Base-by-base conservation (phyloP, 1,140 invertebrate genomes). In the Drosophila sproati region DNA sequence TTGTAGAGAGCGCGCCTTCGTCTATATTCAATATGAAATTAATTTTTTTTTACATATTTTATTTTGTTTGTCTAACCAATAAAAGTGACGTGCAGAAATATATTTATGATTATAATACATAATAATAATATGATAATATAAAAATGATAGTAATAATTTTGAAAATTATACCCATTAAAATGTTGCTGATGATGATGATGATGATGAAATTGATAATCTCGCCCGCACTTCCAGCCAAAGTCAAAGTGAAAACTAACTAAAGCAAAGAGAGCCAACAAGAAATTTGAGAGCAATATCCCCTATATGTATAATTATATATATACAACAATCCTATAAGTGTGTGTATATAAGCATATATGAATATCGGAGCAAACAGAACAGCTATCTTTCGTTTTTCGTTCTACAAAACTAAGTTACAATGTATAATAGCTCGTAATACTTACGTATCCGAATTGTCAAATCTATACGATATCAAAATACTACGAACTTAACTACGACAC, bases 201-300 rank as follows among this genome's bases (percentile, higher is more conserved):
- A 72, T 56, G 28, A 71, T 64, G 45, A 51, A 35, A 43, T 61
- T 73, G 55, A 47, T 59, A 41, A 57, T 57, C 20, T 50, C 34
- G 51, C 31, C 41, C 35, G 32, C 43, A 47, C 20, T n/a, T 10
- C 50, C 43, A 56, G 47, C 39, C 35, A 66, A 73, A 73, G 29
- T 61, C 52, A 77, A 69, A 66, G 64, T 74, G 60, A 71, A 71
- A 81, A 63, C 54, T 67, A 69, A 78, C 78, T 78, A 51, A 66
- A 37, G 29, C 32, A 54, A 56, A 66, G 10, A 52, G 39, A 31
- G 43, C 28, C 28, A 50, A 41, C 5, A 63, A 43, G 2, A 34
- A 39, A 47, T n/a, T 43, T 3, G 29, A 54, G 8, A 35, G 31
- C 31, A 51, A 45, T 55, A 64, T 34, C 8, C 10, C 4, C 28